phyloP scores from a whole-genome alignment of 2,888 invertebrate species.

The Neoascia interrupta region DNA sequence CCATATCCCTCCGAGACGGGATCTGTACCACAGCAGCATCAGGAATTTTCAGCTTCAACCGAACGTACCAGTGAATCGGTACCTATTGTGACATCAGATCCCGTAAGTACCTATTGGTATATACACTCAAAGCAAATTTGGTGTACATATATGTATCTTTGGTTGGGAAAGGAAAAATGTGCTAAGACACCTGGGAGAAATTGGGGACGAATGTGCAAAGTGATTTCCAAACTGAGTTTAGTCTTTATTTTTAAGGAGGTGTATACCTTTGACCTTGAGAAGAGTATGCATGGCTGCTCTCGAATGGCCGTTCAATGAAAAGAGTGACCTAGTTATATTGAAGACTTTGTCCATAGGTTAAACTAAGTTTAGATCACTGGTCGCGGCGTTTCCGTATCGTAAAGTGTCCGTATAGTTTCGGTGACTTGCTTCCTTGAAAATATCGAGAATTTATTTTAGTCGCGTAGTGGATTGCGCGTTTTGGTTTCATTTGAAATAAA shows the following conservation, averaged over 20 bases:
- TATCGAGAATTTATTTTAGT: too few species aligned
- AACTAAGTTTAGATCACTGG: too few species aligned
- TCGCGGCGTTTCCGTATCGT: too few species aligned
- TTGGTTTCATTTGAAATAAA: too few species aligned
- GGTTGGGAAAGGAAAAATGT: background rate
- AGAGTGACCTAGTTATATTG: background rate
- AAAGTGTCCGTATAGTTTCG: too few species aligned
- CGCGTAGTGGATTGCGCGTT: too few species aligned
- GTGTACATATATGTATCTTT: slow-evolving; percentile 4
- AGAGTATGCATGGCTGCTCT: background rate
- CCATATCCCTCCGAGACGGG: slow-evolving; percentile 80
- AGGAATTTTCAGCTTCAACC: slow-evolving; percentile 32
- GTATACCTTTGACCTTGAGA: background rate
- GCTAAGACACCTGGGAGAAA: too few species aligned
- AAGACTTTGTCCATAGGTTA: too few species aligned
- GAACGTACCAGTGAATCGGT: slow-evolving; percentile 40
- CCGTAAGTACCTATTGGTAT: slow-evolving; percentile 75
- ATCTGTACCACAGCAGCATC: slow-evolving; percentile 71
- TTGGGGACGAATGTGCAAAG: too few species aligned
- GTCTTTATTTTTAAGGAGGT: too few species aligned
- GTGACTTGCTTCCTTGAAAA: too few species aligned
- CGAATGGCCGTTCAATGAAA: background rate
- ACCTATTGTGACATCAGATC: slow-evolving; percentile 76
- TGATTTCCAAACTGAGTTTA: too few species aligned
- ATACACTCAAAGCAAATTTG: background rate